Conservation (phyloP, 64 coral and sea anemone species). For the Hydrozoanthus tunicans region DNA sequence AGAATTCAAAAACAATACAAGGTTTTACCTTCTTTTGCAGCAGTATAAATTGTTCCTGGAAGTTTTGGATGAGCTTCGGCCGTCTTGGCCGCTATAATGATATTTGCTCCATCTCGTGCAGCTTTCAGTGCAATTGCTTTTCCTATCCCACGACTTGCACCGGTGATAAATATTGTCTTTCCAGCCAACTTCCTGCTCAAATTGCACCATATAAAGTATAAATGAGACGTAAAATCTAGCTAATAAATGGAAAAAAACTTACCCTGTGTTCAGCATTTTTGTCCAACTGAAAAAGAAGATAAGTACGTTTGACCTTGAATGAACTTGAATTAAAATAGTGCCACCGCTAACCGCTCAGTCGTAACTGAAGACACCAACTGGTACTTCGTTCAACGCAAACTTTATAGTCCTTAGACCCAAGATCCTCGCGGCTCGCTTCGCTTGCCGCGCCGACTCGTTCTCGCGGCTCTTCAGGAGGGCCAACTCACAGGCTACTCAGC, state of each 20-base stretch:
- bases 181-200: slow-evolving; percentile 89
- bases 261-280: slow-evolving; percentile 20
- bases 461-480: too few species aligned
- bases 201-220: background rate
- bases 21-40: slow-evolving; percentile 95
- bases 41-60: slow-evolving; percentile 94
- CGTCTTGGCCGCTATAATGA: slow-evolving; percentile 93
- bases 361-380: too few species aligned
- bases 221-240: background rate
- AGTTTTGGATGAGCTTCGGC: slow-evolving; percentile 83
- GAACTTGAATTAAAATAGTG: too few species aligned
- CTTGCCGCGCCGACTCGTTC: too few species aligned
- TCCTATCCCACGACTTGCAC: slow-evolving; percentile 92
- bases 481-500: too few species aligned
- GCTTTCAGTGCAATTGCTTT: slow-evolving; percentile 98
- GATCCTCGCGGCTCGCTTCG: too few species aligned
- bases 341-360: too few species aligned
- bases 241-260: background rate
- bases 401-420: too few species aligned
- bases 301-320: too few species aligned
- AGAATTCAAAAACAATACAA: slow-evolving; percentile 15
- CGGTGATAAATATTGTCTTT: slow-evolving; percentile 91
- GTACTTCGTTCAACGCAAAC: too few species aligned
- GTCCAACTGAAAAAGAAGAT: background rate
- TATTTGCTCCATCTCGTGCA: slow-evolving; percentile 90